Evolutionary conservation across 2,888 invertebrate species (phyloP).

Genomic region (Chymomyza procnemis): DNA sequence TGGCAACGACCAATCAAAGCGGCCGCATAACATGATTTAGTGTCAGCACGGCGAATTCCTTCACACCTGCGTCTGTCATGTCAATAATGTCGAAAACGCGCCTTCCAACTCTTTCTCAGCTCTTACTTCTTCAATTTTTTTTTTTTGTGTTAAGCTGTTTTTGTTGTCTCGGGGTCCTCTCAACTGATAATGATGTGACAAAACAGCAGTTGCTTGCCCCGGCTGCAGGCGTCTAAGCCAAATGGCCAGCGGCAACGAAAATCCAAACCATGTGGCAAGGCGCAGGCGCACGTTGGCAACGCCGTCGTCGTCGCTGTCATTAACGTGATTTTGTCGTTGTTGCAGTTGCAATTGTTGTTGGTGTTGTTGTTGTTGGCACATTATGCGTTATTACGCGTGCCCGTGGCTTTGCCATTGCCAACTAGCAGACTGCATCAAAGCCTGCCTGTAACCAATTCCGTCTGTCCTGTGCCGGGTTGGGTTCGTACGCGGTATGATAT

Average conservation of each 20-base stretch:
- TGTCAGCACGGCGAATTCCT: slow-evolving; percentile 63
- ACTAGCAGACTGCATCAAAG: not conserved
- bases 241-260: not conserved
- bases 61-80: slow-evolving; percentile 68
- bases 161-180: not conserved
- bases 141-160: not conserved
- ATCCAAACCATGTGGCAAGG: slow-evolving; percentile 7
- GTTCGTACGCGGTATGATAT: slow-evolving; percentile 40
- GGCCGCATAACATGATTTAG: slow-evolving; percentile 66
- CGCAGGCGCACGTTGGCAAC: slow-evolving; percentile 49
- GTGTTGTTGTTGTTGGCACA: slow-evolving; percentile 47
- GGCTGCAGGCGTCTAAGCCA: not conserved
- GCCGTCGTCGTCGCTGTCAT: slow-evolving; percentile 60
- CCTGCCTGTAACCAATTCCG: not conserved
- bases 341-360: slow-evolving; percentile 17
- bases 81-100: slow-evolving; percentile 69
- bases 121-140: not conserved
- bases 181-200: slow-evolving; percentile 72
- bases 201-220: slow-evolving; percentile 61
- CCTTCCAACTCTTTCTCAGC: not conserved
- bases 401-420: slow-evolving; percentile 34
- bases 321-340: slow-evolving; percentile 59
- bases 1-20: slow-evolving; percentile 60
- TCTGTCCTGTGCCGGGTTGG: not conserved
- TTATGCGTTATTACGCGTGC: slow-evolving; percentile 68